Evolutionary conservation across 2,888 invertebrate species (phyloP), one percentile per base, ranked within the genome.

Genomic region (Melanotus villosus): DNA sequence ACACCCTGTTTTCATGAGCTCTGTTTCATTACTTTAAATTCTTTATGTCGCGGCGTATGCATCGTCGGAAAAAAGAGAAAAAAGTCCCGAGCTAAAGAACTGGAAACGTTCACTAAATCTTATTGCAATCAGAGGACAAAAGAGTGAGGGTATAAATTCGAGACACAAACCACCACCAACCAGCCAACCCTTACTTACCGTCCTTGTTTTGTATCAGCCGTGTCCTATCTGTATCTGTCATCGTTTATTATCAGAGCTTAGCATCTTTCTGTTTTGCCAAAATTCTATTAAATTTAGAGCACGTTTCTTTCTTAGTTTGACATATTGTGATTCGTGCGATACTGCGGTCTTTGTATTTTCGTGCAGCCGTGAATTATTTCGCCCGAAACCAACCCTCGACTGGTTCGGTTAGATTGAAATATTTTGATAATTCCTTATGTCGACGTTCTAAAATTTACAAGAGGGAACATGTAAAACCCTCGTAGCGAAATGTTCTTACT

Each of bases 211-310:
- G 41, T 58, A 65, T 65, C 65, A 65, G 65, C 65, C 50, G 65
- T 58, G 67, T 54, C 19, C 57, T 60, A 57, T 54, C 69, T 52
- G 57, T 65, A 62, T 67, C 73, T 74, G 70, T 75, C 77, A 74
- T 73, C 73, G 75, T 65, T 69, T 72, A 63, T 73, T 77, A 77
- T 77, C 77, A 66, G 45, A 68, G 69, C 73, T 73, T 73, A 73
- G 60, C 65, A 75, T 77, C 76, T 74, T 74, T 71, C 73, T 72
- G 60, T 76, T 77, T 77, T 73, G 75, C 73, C 68, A 76, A 76
- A 75, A 70, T 76, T 76, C 75, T 73, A 77, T 77, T 76, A 77
- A 77, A 76, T 75, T 68, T 73, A 65, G 73, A 73, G 71, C 66
- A 66, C 67, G 52, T 52, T 59, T 71, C 71, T 73, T 72, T 73